Percentiles rank a stretch among this genome's conserved stretches.
Evolutionary conservation across 2,113 vertebrate species (phyloP).

Genomic region (Solenodon paradoxus): DNA sequence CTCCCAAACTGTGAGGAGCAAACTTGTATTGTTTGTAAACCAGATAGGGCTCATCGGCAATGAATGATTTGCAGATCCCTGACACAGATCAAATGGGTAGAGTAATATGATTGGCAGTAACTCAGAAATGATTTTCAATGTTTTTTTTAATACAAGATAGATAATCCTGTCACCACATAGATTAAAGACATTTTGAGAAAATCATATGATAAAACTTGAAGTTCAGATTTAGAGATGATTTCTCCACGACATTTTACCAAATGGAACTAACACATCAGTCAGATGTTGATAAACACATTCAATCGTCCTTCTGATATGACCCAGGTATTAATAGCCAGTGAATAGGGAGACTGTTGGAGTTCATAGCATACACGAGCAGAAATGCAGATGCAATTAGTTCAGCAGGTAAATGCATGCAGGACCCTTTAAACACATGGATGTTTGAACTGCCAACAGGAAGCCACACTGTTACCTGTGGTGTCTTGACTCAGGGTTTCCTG

Average conservation of each 20-base stretch:
- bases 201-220: background rate
- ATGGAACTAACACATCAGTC: background rate
- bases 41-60: rapidly evolving
- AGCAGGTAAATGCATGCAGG: background rate
- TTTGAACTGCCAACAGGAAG: background rate
- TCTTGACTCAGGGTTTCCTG: constrained; percentile 92
- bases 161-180: background rate
- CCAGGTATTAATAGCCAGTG: background rate
- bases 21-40: background rate
- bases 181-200: background rate
- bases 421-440: background rate
- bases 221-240: background rate
- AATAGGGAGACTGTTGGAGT: background rate
- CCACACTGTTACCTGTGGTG: constrained; percentile 82
- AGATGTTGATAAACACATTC: background rate
- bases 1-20: background rate
- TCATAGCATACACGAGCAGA: background rate
- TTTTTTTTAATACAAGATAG: background rate
- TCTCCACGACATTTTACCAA: background rate
- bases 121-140: background rate
- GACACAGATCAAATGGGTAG: background rate
- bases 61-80: background rate
- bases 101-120: background rate
- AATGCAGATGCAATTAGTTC: background rate
- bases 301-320: background rate